Evolutionary conservation across 2,797 vertebrate genomes (phyloP), one percentile per base, ranked within the genome.

Genomic region (Acropternis orthonyx): DNA sequence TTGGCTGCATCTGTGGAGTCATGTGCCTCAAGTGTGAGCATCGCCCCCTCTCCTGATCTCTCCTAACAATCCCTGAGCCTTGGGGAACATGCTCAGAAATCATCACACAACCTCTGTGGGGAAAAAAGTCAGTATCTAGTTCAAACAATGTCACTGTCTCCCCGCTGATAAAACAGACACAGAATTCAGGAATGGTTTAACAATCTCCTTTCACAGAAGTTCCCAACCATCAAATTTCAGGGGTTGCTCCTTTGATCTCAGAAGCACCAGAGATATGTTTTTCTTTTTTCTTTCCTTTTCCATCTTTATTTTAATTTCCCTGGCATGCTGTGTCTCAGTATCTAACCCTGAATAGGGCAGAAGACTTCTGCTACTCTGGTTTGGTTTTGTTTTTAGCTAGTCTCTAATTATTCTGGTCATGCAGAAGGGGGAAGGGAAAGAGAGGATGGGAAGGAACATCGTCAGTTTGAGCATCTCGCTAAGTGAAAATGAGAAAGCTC

Each of bases 151-250:
- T 88, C 92, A 88, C 93, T 71, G 59, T 79, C 86, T 96, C 46
- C 75, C 63, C 0, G 8, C 78, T 95, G 96, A 92, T 94, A 89
- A 78, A 94, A 59, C 62, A 96, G 90, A 59, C 85, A 68, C n/a
- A 77, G 80, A 85, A 96, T 74, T 82, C 87, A 75, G 87, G 78
- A 26, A 58, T 83, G 82, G 78, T 86, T 95, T 95, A 96, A 92
- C 71, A 95, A 75, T 76, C 92, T 91, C 73, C 58, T 91, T 78
- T 62, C 79, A 95, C 87, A 89, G 85, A 94, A 94, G 77, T 89
- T 95, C 68, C 84, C 88, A 80, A 76, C 92, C 92, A 95, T 88
- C 93, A 93, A 26, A 93, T 96, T 94, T 96, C 90, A 92, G 92
- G 94, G 63, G 69, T 81, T 92, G 81, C 52, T 95, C 52, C 79